Conservation (phyloP, 2,113 vertebrate genomes). For the Pygoscelis antarcticus region DNA sequence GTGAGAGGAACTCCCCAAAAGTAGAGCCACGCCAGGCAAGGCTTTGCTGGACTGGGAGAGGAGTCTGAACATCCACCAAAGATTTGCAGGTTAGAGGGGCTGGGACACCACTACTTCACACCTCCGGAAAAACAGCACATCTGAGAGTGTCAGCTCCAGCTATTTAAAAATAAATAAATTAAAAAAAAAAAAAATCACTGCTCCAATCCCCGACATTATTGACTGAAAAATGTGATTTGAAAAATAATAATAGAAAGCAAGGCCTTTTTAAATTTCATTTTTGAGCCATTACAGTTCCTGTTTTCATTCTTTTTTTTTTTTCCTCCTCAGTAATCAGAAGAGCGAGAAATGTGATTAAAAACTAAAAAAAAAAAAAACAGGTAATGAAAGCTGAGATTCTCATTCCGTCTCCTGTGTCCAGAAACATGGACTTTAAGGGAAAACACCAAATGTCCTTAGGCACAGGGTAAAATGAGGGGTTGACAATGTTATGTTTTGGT, state of each 20-base stretch:
- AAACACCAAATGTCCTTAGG: not conserved
- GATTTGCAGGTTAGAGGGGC: not conserved
- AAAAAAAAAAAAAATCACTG: not conserved
- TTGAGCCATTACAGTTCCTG: not conserved
- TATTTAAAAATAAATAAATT: not conserved
- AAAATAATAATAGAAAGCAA: constrained; percentile 17
- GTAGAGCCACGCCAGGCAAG: not conserved
- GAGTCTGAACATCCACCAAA: not conserved
- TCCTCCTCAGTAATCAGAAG: constrained; percentile 9
- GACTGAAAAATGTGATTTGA: constrained; percentile 4
- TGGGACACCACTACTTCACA: not conserved
- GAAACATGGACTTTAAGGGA: not conserved
- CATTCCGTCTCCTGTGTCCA: not conserved
- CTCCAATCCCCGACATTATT: not conserved
- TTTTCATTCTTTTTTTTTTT: not conserved
- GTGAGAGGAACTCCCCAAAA: not conserved
- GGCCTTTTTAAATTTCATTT: constrained; percentile 5
- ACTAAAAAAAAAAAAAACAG: not conserved
- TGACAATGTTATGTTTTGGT: not conserved
- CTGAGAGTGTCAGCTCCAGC: not conserved
- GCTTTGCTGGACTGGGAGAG: not conserved
- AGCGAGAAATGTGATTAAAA: constrained; percentile 38
- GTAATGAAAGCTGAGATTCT: constrained; percentile 20
- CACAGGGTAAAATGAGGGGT: not conserved
- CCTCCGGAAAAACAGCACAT: not conserved